These are phyloP conservation scores for Cataglyphis livida DNA, from an alignment of 2,888 invertebrate genomes.

Conservation along the genomic window DNA sequence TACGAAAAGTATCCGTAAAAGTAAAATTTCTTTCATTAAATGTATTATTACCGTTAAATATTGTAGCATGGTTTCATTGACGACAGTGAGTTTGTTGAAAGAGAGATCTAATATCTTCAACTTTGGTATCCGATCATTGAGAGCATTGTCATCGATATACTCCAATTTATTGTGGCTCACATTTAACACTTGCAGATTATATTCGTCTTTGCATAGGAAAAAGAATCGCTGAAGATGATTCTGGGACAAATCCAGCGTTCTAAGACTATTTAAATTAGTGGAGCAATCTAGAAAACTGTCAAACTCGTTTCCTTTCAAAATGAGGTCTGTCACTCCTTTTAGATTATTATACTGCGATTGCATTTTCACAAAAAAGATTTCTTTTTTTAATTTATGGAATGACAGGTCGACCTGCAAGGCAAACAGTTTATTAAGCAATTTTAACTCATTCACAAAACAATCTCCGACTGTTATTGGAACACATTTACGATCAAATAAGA, in stretches of 20 bases:
- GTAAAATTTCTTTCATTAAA: background rate
- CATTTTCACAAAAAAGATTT: constrained; percentile 80
- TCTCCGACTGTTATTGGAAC: background rate
- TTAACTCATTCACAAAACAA: background rate
- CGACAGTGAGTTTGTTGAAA: constrained; percentile 78
- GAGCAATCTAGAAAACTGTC: constrained; percentile 84
- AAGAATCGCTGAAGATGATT: constrained; percentile 89
- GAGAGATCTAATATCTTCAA: constrained; percentile 82
- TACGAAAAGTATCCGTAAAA: background rate
- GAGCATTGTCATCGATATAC: constrained; percentile 88
- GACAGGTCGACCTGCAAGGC: constrained; percentile 80
- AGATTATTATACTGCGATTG: constrained; percentile 76
- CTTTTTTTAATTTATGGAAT: constrained; percentile 76
- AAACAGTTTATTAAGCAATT: background rate
- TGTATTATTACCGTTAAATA: constrained; percentile 79
- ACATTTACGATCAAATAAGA: background rate
- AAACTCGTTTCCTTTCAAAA: constrained; percentile 80
- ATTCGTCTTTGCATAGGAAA: constrained; percentile 92
- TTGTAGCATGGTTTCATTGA: constrained; percentile 83
- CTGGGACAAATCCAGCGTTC: constrained; percentile 93
- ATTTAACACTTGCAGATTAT: constrained; percentile 94
- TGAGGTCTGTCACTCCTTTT: constrained; percentile 79
- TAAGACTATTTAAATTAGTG: constrained; percentile 92
- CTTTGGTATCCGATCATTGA: constrained; percentile 80
- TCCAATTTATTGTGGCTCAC: constrained; percentile 94